A percentile compares a stretch with the other conserved stretches of the same genome.
These are phyloP conservation scores for Jaculus jaculus DNA, from an alignment of 2,113 vertebrate genomes.

Conservation along the genomic window DNA sequence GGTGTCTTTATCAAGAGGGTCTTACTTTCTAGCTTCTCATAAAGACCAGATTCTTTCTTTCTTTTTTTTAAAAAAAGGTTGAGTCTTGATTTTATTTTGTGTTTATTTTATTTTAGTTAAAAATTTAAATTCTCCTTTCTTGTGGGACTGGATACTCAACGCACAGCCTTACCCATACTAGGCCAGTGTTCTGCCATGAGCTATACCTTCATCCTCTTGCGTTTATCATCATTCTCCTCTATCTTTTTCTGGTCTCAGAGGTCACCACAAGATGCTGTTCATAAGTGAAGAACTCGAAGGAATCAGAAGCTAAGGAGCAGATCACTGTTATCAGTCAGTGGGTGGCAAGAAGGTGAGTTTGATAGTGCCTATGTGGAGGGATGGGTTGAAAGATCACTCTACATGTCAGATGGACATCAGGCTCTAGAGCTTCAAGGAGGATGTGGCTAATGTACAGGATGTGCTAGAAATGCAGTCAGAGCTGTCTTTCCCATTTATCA, in stretches of 20 bases:
- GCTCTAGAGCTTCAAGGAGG: background rate
- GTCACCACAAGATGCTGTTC: background rate
- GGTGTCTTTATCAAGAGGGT: no score
- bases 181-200: background rate
- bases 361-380: background rate
- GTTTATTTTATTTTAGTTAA: background rate
- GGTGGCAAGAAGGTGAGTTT: background rate
- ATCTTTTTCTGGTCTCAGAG: background rate
- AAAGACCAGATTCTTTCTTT: background rate
- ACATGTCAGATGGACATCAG: conserved; percentile 1
- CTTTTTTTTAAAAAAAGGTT: background rate
- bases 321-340: background rate
- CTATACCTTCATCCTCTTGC: background rate
- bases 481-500: background rate
- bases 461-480: background rate
- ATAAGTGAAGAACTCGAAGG: background rate
- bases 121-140: background rate
- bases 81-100: background rate
- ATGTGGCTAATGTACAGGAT: background rate
- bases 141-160: no score
- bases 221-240: background rate
- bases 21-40: no score
- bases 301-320: background rate
- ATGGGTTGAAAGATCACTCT: background rate
- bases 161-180: background rate